Evolutionary conservation across 2,888 invertebrate genomes (phyloP), one percentile per base, ranked within the genome.

Genomic region (Strigamia transsilvanica): DNA sequence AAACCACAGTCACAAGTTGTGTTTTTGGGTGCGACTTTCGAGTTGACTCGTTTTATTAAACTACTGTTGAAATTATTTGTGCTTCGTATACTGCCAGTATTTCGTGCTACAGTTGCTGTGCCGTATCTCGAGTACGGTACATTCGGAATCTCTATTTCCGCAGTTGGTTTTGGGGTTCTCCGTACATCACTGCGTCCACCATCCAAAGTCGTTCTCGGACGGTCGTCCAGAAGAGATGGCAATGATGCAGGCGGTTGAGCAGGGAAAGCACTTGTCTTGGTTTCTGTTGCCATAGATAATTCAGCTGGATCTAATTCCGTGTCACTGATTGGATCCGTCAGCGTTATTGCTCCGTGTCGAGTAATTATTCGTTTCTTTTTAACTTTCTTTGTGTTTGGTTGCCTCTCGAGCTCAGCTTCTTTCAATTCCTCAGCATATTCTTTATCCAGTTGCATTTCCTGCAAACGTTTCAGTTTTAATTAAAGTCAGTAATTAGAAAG

Each of bases 291-390:
- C 15, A 7, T 38, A 9, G 79, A 5, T 15, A 23, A 15, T n/a
- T 38, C 38, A 18, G 12, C 13, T n/a, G 42, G 41, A 41, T 79
- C 79, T 38, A 41, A 41, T 56, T 80, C 80, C 13, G 80, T 80
- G 41, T 66, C 73, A 38, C 81, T 73, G 23, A 80, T 38, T 27
- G 80, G 80, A 32, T 73, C 81, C 18, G 46, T 73, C 15, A 81
- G 2, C 2, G 81, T 81, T 21, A 81, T 81, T 27, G 81, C 81
- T 18, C 81, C 81, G 4, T 73, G 81, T 5, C 81, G 32, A 18
- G 81, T 81, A 12, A 81, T 81, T n/a, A 81, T 81, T 27, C 81
- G 81, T 81, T 34, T 81, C 73, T 81, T 81, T 73, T 73, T 81
- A 4, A 41, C 38, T 56, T 46, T 56, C 41, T 81, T 81, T 21